A percentile compares a stretch with the other conserved stretches of the same genome.
phyloP scores from a whole-genome alignment of 2,888 invertebrate genomes.

The Stictocephala bisonia region DNA sequence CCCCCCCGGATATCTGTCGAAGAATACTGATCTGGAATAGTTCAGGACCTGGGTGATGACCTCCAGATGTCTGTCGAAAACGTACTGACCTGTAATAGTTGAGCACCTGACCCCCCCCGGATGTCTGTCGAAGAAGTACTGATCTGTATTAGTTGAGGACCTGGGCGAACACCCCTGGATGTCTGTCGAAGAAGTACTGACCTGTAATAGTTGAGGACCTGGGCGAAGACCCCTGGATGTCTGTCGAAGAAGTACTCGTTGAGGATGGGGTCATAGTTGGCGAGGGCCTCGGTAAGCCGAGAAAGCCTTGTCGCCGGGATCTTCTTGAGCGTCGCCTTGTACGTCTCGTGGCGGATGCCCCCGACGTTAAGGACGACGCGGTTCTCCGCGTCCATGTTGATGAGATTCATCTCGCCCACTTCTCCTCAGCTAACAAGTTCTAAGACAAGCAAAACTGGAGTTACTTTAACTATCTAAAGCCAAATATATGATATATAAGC shows the following conservation, averaged over 20 bases:
- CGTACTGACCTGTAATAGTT: conserved; percentile 75
- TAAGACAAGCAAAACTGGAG: conserved; percentile 14
- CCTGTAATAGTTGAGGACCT: conserved; percentile 97
- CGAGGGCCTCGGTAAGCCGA: conserved; percentile 94
- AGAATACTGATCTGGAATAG: conserved; percentile 70
- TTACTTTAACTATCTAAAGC: too few relatives aligned
- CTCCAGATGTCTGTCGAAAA: conserved; percentile 71
- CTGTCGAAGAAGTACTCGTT: conserved; percentile 99
- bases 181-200: conserved; percentile 81
- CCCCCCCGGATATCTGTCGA: too few relatives aligned
- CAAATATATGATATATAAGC: too few relatives aligned
- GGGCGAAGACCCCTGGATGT: conserved; percentile 96
- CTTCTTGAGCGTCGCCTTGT: conserved; percentile 96
- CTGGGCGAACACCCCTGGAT: conserved; percentile 3
- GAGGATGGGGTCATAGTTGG: conserved; percentile 98
- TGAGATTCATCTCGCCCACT: conserved; percentile 79
- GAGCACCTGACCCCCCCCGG: conserved; percentile 33
- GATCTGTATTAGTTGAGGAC: neutral
- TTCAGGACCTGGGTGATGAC: conserved; percentile 61
- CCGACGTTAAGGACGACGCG: conserved; percentile 99
- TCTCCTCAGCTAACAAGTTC: conserved; percentile 49
- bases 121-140: conserved; percentile 19
- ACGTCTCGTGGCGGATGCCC: conserved; percentile 95
- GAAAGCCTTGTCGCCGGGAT: conserved; percentile 96
- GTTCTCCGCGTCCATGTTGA: conserved; percentile 97